A percentile compares a stretch with the other conserved stretches of the same genome.
These are phyloP conservation scores for Nasonovia ribisnigri DNA, from an alignment of 2,888 invertebrate genomes.

Conservation along the genomic window DNA sequence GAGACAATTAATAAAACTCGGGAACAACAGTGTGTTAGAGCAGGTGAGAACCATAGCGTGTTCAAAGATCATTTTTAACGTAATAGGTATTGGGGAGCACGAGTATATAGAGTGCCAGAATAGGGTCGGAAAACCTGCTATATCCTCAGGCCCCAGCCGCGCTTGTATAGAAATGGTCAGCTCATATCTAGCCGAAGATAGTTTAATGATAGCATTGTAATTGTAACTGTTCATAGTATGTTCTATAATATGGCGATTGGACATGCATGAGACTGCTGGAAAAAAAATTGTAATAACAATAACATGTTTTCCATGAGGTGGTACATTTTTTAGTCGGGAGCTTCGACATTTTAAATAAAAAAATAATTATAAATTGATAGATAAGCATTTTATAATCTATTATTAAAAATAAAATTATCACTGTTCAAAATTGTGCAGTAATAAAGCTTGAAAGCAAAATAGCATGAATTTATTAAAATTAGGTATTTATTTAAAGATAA, in stretches of 20 bases:
- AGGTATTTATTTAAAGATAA: neutral
- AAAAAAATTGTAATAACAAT: neutral
- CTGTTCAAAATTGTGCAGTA: neutral
- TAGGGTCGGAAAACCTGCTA: constrained; percentile 28
- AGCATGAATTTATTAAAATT: neutral
- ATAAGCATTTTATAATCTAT: neutral
- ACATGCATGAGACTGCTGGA: neutral
- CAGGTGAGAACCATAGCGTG: constrained; percentile 62
- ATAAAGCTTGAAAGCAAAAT: neutral
- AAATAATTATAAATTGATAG: neutral
- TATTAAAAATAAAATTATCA: neutral
- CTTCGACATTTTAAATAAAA: neutral
- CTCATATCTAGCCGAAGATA: neutral
- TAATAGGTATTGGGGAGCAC: constrained; percentile 35
- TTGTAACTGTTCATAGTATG: constrained; percentile 22
- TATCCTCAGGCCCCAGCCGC: neutral
- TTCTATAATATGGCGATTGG: neutral
- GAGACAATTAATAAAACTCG: constrained; percentile 61
- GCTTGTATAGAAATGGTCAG: constrained; percentile 30
- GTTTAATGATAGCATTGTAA: neutral
- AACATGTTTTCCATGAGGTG: neutral
- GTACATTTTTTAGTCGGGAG: neutral
- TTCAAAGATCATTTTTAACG: constrained; percentile 59
- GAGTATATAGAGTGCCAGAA: constrained; percentile 11
- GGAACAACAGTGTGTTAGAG: constrained; percentile 33